phyloP scores from a whole-genome alignment of 2,797 vertebrate species.

The Naso thynnoides region DNA sequence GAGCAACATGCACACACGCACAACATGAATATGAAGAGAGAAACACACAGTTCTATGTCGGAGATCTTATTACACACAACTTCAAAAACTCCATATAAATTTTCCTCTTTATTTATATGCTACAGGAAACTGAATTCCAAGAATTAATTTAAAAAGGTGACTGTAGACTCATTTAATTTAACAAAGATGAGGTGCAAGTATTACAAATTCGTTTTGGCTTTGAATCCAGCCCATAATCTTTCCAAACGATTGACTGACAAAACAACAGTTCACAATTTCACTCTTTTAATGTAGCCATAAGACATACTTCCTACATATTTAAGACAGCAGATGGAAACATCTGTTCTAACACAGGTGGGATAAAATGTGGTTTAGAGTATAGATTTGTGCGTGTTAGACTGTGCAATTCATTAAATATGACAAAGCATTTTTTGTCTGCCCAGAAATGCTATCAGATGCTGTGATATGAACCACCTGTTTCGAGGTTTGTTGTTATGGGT shows the following conservation, averaged over 20 bases:
- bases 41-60: slow-evolving; percentile 15
- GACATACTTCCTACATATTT: not conserved
- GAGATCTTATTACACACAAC: not conserved
- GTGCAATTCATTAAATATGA: slow-evolving; percentile 20
- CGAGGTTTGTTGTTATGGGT: too few relatives aligned
- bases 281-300: slow-evolving; percentile 6
- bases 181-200: not conserved
- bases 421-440: not conserved
- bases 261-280: slow-evolving; percentile 4
- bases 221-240: slow-evolving; percentile 1
- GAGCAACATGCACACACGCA: slow-evolving; percentile 31
- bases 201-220: not conserved
- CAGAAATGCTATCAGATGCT: slow-evolving; percentile 9
- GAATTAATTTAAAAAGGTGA: not conserved
- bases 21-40: slow-evolving; percentile 11
- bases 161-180: not conserved
- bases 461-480: too few relatives aligned
- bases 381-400: not conserved
- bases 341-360: slow-evolving; percentile 17
- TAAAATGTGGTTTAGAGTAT: not conserved
- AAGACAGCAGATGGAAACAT: slow-evolving; percentile 13
- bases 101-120: not conserved
- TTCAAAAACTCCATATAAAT: not conserved
- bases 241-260: slow-evolving; percentile 11
- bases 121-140: not conserved